Evolutionary conservation across 1,140 invertebrate species (phyloP), one percentile per base, ranked within the genome.

Genomic region (Semibalanus balanoides): DNA sequence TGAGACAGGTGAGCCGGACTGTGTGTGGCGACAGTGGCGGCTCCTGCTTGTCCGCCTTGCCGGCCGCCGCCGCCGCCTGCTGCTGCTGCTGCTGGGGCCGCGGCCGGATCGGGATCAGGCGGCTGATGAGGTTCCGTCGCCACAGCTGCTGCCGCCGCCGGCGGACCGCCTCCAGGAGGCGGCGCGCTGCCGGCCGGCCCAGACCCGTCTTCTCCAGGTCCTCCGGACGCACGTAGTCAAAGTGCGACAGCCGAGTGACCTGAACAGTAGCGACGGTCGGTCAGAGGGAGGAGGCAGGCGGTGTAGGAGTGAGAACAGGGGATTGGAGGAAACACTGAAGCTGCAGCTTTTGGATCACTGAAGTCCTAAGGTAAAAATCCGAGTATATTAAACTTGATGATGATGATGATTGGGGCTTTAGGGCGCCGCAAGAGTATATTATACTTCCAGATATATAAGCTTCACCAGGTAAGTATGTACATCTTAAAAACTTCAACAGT

Each of bases 191-290:
- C 74, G 96, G 96, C 82, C 93, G 94, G 51, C 94, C 93, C 82
- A 99, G 88, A 19, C 96, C 96, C 82, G 97, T 93, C 83, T 93
- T 93, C 82, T 97, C 95, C 79, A 99, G 86, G 85, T 99, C 96
- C 80, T 97, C 94, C 0, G 90, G 83, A 80, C 93, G 91, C 9
- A 98, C 96, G 88, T 95, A 96, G 78, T 98, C 95, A 85, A 98
- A 98, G 84, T 99, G 96, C 64, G 93, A 89, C 78, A 98, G 83
- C 77, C 93, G 87, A 25, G 93, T 93, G 27, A 97, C 89, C 88
- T 90, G 84, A 31, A 80, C 79, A 80, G 74, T 74, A 51, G 78
- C 9, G 11, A 25, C 11, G 22, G 22, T 5, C 51, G 9, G 14
- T 64, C 51, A 25, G 51, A 11, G 22, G 51, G 22, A 7, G 11